phyloP scores from a whole-genome alignment of 1,140 invertebrate genomes.

The Chrysomallon squamiferum region DNA sequence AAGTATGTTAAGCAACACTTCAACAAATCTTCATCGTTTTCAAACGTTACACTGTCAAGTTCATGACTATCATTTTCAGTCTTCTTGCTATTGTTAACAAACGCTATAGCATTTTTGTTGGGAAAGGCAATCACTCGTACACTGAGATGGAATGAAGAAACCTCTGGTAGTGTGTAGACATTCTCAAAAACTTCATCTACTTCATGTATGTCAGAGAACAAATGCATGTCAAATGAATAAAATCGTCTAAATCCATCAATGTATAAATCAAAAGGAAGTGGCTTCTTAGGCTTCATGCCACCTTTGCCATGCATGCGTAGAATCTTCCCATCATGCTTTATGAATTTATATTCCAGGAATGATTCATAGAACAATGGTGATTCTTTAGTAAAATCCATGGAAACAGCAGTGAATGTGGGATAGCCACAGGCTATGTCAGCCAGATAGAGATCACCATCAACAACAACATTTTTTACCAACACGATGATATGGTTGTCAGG shows the following conservation, averaged over 20 bases:
- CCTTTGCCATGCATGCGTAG: conserved; percentile 25
- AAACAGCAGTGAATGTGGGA: conserved; percentile 24
- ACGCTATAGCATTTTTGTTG: conserved; percentile 8
- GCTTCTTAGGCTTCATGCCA: background rate
- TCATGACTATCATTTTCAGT: conserved; percentile 17
- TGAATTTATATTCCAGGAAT: conserved; percentile 27
- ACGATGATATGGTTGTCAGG: conserved; percentile 29
- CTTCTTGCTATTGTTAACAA: conserved; percentile 20
- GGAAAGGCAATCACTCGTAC: conserved; percentile 19
- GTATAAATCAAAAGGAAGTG: conserved; percentile 13
- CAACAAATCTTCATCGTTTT: conserved; percentile 5
- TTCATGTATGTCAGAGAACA: conserved; percentile 10
- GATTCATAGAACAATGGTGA: conserved; percentile 21
- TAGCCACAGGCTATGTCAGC: conserved; percentile 20
- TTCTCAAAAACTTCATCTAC: conserved; percentile 22
- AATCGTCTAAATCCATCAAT: conserved; percentile 23
- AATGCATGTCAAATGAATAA: conserved; percentile 9
- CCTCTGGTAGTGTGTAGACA: conserved; percentile 12
- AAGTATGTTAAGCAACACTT: background rate
- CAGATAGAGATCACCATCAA: conserved; percentile 23
- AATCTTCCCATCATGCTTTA: conserved; percentile 26
- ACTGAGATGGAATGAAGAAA: conserved; percentile 19
- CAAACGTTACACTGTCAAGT: background rate
- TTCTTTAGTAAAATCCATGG: conserved; percentile 27
- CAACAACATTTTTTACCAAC: conserved; percentile 17